phyloP scores from a whole-genome alignment of 2,797 vertebrate species.

The Nannoperca australis region DNA sequence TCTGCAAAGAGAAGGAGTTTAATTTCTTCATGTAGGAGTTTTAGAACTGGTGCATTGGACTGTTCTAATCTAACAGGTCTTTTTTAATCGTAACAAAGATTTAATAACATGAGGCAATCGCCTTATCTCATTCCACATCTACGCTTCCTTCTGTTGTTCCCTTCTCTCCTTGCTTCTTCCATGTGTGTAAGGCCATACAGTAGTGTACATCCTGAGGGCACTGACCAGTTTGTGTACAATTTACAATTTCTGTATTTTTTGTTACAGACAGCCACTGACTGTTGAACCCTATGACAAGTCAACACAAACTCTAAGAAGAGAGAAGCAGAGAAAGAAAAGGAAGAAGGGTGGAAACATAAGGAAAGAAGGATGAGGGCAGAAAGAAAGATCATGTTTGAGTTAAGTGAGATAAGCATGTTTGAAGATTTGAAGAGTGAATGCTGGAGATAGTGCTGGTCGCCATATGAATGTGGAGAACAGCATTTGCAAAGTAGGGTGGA shows the following conservation, averaged over 20 bases:
- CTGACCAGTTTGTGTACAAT: conserved; percentile 2
- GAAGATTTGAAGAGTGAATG: conserved; percentile 17
- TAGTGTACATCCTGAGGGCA: conserved; percentile 7
- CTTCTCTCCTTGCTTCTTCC: background rate
- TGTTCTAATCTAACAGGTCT: too few relatives aligned
- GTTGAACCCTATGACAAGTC: conserved; percentile 26
- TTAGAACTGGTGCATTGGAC: background rate
- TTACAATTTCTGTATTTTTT: conserved; percentile 3
- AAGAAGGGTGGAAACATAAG: background rate
- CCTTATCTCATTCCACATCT: background rate
- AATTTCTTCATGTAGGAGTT: too few relatives aligned
- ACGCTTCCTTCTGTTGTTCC: background rate
- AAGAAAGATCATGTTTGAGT: conserved; percentile 19
- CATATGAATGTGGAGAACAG: conserved; percentile 13
- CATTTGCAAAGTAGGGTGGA: background rate
- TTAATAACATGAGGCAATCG: background rate
- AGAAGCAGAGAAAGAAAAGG: background rate
- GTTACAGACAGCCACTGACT: conserved; percentile 24
- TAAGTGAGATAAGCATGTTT: conserved; percentile 17
- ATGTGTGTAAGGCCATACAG: conserved; percentile 3
- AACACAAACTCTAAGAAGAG: conserved; percentile 17
- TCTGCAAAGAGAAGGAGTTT: conserved; percentile 11
- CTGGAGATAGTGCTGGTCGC: conserved; percentile 21
- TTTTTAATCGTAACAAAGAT: background rate
- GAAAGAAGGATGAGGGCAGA: background rate